These are phyloP conservation scores for Oreochromis tanganicae DNA, from an alignment of 2,113 vertebrate species.

Conservation along the genomic window DNA sequence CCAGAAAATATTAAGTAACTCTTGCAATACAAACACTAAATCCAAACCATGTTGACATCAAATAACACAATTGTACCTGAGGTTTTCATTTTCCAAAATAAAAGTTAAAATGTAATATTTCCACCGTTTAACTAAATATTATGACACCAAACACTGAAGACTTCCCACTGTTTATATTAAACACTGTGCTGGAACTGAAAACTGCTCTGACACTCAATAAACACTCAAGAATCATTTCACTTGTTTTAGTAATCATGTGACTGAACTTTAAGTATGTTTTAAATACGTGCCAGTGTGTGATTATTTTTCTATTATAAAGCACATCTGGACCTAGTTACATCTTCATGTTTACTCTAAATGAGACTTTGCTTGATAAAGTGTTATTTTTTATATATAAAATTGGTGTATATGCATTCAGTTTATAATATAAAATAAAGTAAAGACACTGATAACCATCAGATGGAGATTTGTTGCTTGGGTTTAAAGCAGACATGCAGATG, in stretches of 20 bases:
- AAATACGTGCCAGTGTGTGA: not conserved
- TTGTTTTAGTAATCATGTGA: not conserved
- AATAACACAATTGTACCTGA: rapidly evolving
- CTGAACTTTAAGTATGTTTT: not conserved
- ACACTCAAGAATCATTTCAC: rapidly evolving
- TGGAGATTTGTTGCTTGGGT: too few species aligned
- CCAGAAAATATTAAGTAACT: not conserved
- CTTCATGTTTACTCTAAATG: not conserved
- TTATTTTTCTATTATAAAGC: rapidly evolving
- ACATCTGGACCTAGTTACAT: not conserved
- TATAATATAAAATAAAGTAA: not conserved
- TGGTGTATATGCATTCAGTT: not conserved
- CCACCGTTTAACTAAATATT: not conserved
- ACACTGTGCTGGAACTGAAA: not conserved
- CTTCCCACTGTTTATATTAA: not conserved
- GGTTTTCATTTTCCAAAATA: not conserved
- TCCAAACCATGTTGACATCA: not conserved
- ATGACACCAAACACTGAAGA: not conserved
- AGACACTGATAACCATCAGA: not conserved
- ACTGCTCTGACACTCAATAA: not conserved
- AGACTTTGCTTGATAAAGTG: not conserved
- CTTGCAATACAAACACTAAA: not conserved
- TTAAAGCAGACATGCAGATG: not conserved
- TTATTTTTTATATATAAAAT: not conserved
- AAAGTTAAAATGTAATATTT: not conserved